Conservation (phyloP, 2,113 vertebrate genomes). For the Catharus bicknelli region DNA sequence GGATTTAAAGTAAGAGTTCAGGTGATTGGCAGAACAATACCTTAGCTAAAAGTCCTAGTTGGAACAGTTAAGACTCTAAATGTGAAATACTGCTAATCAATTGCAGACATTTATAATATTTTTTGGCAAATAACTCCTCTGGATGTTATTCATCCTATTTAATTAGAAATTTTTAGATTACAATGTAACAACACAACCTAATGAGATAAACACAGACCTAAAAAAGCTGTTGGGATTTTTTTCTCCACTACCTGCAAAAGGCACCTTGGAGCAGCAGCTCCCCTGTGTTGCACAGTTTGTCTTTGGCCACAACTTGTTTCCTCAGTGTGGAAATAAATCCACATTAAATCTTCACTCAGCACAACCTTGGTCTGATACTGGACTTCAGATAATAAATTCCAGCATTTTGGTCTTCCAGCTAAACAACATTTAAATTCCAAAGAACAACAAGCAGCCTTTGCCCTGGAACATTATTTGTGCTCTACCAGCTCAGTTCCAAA, state of each 20-base stretch:
- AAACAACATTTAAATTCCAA: neutral
- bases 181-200: neutral
- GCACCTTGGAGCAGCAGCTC: neutral
- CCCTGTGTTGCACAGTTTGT: neutral
- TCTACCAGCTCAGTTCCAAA: neutral
- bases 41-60: neutral
- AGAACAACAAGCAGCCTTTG: neutral
- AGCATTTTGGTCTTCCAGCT: neutral
- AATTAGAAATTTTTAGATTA: neutral
- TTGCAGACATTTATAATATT: neutral
- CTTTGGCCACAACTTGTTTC: neutral
- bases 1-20: neutral
- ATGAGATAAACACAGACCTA: neutral
- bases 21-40: neutral
- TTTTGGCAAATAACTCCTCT: neutral
- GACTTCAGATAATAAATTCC: neutral
- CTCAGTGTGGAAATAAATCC: neutral
- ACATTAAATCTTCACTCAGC: neutral
- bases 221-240: neutral
- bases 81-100: neutral
- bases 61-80: neutral
- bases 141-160: fast-evolving
- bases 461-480: neutral
- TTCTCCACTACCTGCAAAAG: neutral
- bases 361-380: neutral